Evolutionary conservation across 2,888 invertebrate species (phyloP).

Genomic region (Galeruca laticollis): DNA sequence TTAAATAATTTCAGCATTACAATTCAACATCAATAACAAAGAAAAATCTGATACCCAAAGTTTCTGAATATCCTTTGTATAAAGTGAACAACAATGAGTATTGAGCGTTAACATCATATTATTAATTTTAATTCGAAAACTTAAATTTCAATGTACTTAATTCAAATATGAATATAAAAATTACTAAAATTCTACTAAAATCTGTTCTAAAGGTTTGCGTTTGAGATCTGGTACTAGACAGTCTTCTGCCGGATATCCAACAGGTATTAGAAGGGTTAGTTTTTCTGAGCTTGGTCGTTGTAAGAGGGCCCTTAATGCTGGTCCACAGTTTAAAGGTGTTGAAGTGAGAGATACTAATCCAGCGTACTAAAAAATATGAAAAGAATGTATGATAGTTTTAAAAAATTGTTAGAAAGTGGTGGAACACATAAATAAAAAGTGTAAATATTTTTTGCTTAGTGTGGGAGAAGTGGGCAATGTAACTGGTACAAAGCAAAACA

Average conservation of each 20-base stretch:
- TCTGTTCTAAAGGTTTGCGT: constrained; percentile 80
- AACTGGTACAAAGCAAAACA: no score
- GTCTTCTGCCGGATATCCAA: constrained; percentile 85
- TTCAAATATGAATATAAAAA: background rate
- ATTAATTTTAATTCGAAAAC: background rate
- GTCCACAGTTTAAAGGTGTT: constrained; percentile 92
- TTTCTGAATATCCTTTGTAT: no score
- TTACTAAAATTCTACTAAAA: constrained; percentile 73
- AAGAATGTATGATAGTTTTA: no score
- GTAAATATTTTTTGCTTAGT: no score
- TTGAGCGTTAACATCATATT: no score
- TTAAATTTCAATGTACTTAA: background rate
- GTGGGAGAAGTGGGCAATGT: no score
- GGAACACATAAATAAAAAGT: no score
- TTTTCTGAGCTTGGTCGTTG: constrained; percentile 86
- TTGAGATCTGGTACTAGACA: constrained; percentile 82
- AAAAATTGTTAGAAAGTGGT: no score
- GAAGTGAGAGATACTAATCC: constrained; percentile 89
- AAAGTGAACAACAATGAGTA: no score
- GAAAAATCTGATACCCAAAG: no score
- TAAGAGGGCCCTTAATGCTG: constrained; percentile 80
- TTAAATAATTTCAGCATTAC: no score
- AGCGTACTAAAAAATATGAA: constrained; percentile 74
- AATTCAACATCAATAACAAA: no score
- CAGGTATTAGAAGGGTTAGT: constrained; percentile 83